Conservation (phyloP, 2,888 invertebrate species). For the Mystacides longicornis region DNA sequence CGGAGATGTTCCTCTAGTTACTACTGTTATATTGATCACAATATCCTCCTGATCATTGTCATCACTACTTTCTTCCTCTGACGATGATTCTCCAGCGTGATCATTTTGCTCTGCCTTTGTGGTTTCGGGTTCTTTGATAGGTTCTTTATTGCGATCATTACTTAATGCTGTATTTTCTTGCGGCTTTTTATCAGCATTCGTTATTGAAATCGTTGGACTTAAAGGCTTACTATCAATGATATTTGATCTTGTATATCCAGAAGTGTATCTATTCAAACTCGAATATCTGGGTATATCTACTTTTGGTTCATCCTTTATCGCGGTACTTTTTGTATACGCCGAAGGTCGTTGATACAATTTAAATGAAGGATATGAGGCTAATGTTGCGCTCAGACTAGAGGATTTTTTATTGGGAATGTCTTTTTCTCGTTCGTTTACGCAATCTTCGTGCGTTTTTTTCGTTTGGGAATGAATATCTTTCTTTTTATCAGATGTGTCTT, state of each 20-base stretch:
- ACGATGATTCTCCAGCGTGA: conserved; percentile 26
- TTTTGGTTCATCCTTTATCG: conserved; percentile 18
- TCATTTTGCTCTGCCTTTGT: conserved; percentile 24
- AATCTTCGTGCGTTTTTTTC: conserved; percentile 45
- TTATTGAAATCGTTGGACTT: neutral
- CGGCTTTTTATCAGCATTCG: neutral
- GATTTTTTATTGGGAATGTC: conserved; percentile 50
- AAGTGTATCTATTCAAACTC: no score
- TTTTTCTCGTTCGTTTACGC: conserved; percentile 43
- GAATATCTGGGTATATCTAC: conserved; percentile 9
- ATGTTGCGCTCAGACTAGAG: neutral
- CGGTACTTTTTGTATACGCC: conserved; percentile 16
- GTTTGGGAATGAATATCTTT: conserved; percentile 6
- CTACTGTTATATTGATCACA: conserved; percentile 51
- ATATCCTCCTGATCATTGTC: conserved; percentile 35
- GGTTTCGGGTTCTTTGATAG: neutral
- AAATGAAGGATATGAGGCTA: conserved; percentile 39
- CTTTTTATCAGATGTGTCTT: conserved; percentile 15
- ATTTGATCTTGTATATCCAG: conserved; percentile 16
- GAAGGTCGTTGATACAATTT: conserved; percentile 47
- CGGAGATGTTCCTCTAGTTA: conserved; percentile 73
- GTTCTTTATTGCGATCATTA: neutral
- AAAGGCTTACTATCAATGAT: conserved; percentile 12
- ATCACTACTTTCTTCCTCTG: conserved; percentile 31
- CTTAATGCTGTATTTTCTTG: neutral